Base-by-base conservation (phyloP, 1,140 invertebrate species). In the Apocrypta bakeri region DNA sequence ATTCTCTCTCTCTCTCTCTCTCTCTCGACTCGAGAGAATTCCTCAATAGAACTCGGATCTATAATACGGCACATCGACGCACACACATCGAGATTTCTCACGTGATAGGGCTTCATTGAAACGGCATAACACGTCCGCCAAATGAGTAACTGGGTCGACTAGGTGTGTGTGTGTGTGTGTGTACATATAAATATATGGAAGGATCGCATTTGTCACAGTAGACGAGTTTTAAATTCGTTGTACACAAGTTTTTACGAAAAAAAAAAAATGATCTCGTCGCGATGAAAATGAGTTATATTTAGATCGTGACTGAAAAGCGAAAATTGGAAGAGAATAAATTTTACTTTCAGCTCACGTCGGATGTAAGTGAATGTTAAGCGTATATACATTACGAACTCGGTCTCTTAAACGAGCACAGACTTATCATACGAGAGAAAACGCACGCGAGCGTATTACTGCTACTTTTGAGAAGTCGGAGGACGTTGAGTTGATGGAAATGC, bases 21-120 rank as follows among this genome's bases (percentile, higher is more conserved):
- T 17, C 48, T 17, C 42, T 11, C 48, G 48, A 17, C 48, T 48
- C 14, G 42, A 31, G 42, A 31, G 27, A 75, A 75, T 63, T 75
- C 21, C 31, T 64, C 61, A n/a, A 56, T 56, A 56, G 14, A 56
- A 7, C 48, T 56, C 25, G 40, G 37, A 37, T 31, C n/a, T 21
- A 69, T 78, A 69, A 78, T 48, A 40, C 14, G 24, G 25, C 8
- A 25, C 56, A 14, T 12, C 56, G 56, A 24, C 24, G 63, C 25
- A 8, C n/a, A 11, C 3, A 24, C 33, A 74, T 83, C 71, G 61
- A 79, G 75, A 79, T 79, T 79, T 79, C 68, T 74, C 79, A 81
- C 56, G 56, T 81, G 68, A 81, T 73, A 73, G 31, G 78, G 48
- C 69, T 80, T 72, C 78, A 73, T 80, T 80, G 68, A 73, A 79